Conservation (phyloP, 35 echinoderm and acorn worm species). For the Stichopus chloronotus region DNA sequence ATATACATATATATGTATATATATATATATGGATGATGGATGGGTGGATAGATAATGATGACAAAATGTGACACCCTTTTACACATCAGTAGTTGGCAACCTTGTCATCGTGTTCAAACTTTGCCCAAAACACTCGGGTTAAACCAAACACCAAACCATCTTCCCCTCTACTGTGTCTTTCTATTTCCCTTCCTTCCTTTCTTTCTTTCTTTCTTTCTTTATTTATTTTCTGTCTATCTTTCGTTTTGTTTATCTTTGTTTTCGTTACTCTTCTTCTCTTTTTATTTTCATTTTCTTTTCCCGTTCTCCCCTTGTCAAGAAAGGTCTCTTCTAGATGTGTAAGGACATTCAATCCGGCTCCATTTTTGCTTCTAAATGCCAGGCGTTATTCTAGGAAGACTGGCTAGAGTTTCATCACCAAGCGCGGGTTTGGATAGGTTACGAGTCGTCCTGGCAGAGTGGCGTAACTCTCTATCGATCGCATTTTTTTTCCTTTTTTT, state of each 20-base stretch:
- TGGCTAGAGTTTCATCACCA: slow-evolving; percentile 33
- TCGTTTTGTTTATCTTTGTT: neutral
- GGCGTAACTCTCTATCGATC: slow-evolving; percentile 41
- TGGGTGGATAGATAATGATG: neutral
- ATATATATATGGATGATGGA: neutral
- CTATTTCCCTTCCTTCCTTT: neutral
- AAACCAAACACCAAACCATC: neutral
- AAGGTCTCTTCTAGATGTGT: neutral
- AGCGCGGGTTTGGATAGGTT: neutral
- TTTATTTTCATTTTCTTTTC: neutral
- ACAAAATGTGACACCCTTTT: neutral
- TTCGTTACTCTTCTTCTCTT: neutral
- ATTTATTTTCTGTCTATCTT: neutral
- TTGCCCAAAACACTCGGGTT: slow-evolving; percentile 21
- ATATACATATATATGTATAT: neutral
- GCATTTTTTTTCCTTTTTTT: neutral
- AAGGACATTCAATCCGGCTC: slow-evolving; percentile 40
- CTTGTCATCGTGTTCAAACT: neutral
- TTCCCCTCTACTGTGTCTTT: neutral
- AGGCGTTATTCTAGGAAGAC: slow-evolving; percentile 25
- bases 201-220: slow-evolving; percentile 1
- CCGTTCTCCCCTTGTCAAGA: neutral
- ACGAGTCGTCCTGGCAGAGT: slow-evolving; percentile 32
- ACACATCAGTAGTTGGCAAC: slow-evolving; percentile 6
- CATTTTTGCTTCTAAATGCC: slow-evolving; percentile 9